A percentile compares a stretch with the other conserved stretches of the same genome.
Evolutionary conservation across 2,888 invertebrate species (phyloP).

Genomic region (Lochmaea crataegi): DNA sequence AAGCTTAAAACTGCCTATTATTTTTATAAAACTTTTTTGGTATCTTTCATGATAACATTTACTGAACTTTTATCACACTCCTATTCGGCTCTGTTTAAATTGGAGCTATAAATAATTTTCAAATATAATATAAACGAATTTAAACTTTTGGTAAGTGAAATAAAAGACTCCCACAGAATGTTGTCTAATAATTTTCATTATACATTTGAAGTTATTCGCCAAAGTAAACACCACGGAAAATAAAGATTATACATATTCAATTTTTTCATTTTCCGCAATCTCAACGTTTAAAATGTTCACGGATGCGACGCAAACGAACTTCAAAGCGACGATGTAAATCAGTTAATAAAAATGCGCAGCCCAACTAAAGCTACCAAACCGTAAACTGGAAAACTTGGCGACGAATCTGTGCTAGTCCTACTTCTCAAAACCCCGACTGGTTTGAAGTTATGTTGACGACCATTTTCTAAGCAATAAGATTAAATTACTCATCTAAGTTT

Average conservation of each 20-base stretch:
- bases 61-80: too few relatives aligned
- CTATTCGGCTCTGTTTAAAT: too few relatives aligned
- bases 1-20: too few relatives aligned
- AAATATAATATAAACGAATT: too few relatives aligned
- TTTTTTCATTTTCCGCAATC: background rate
- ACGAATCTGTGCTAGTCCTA: background rate
- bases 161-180: too few relatives aligned
- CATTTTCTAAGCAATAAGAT: background rate
- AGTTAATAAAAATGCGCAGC: background rate
- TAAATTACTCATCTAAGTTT: background rate
- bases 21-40: too few relatives aligned
- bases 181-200: background rate
- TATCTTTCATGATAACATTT: too few relatives aligned
- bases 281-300: background rate
- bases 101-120: too few relatives aligned
- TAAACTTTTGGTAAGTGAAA: too few relatives aligned
- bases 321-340: background rate
- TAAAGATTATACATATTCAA: background rate
- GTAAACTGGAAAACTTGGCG: background rate
- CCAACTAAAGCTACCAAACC: background rate
- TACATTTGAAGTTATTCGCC: background rate
- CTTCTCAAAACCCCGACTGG: background rate
- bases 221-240: background rate
- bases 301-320: background rate
- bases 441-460: background rate